These are phyloP conservation scores for Phoenicopterus ruber DNA, from an alignment of 2,113 vertebrate species.

Conservation along the genomic window DNA sequence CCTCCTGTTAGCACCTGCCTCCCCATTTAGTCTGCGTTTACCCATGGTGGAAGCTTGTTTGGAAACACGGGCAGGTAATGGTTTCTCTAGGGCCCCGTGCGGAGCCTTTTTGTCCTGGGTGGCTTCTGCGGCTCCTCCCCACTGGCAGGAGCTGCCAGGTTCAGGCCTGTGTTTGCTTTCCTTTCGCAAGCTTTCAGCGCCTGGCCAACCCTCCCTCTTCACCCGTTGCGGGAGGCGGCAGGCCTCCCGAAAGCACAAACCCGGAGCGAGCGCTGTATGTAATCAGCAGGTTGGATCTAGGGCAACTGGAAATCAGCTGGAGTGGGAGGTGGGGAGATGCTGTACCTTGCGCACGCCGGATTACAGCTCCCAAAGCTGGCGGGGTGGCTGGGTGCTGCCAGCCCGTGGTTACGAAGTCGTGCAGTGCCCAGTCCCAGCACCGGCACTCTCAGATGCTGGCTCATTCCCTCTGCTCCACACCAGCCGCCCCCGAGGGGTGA, in stretches of 20 bases:
- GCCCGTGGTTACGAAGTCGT: background rate
- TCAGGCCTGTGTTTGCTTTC: conserved; percentile 13
- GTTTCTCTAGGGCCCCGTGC: background rate
- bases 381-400: background rate
- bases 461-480: background rate
- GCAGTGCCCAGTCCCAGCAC: background rate
- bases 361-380: background rate
- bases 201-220: background rate
- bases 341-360: rapidly evolving
- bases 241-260: background rate
- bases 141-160: background rate
- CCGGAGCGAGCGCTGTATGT: background rate
- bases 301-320: conserved; percentile 28
- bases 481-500: rapidly evolving
- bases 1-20: background rate
- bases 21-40: background rate
- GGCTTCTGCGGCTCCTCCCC: conserved; percentile 39
- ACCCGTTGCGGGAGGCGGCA: background rate
- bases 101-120: conserved; percentile 19
- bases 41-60: background rate
- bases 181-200: conserved; percentile 16
- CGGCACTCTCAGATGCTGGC: rapidly evolving
- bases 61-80: background rate
- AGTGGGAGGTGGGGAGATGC: background rate
- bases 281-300: conserved; percentile 65